Base-by-base conservation (phyloP, 2,888 invertebrate species). In the Mythimna albipuncta region DNA sequence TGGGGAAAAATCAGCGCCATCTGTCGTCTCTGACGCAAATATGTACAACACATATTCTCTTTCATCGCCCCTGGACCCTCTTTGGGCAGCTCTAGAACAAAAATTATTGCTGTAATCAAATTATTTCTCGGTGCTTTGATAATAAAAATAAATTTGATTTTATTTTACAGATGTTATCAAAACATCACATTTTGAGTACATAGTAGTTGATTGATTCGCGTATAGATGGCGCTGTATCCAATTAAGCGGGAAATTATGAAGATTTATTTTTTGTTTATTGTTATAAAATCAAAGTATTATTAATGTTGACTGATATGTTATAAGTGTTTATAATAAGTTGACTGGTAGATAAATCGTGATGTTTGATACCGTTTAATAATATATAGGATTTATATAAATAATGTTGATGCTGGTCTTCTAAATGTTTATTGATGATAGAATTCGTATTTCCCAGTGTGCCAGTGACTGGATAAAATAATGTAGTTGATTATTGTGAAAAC, bases 51-150 rank as follows among this genome's bases (percentile, higher is more conserved):
- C 81, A 0, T 80, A 72, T 57, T 64, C 69, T 6, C 41, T 74
- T 10, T 66, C 73, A 11, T 77, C 85, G 2, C 91, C 91, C 0
- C 90, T 95, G 0, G 92, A 93, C 74, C 95, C 95, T 0, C 72
- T 82, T 2, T 96, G 95, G 95, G 94, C 94, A 0, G 94, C 92
- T 2, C 81, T 96, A 26, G 95, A 94, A 65, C 89, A 90, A 61
- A 95, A 94, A 80, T 83, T 95, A 1, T 87, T 92, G 88, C 72
- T 91, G 3, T 91, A 88, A 83, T 70, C 21, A 3, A 6, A 69
- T 52, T 44, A 63, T 59, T 44, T 52, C 9, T 32, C 2, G 16
- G 57, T 52, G 32, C 52, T 64, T 76, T 62, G 32, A 65, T 73
- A 76, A 41, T 72, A 65, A 55, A 75, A 76, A 79, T 82, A 86